Percentiles rank a stretch among this genome's conserved stretches.
These are phyloP conservation scores for Lanius ludovicianus DNA, from an alignment of 2,113 vertebrate genomes.

Conservation along the genomic window DNA sequence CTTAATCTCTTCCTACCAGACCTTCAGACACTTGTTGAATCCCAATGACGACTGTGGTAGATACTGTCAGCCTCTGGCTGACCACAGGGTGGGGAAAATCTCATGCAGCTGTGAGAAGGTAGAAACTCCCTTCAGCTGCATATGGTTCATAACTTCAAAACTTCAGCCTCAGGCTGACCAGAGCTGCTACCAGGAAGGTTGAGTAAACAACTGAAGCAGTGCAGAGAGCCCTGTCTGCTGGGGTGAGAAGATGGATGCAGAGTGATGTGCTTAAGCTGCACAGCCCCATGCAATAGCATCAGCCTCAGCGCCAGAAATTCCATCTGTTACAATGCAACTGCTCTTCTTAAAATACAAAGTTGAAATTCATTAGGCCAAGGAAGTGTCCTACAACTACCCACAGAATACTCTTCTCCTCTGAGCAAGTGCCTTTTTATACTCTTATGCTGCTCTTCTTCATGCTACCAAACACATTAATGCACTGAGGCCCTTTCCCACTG, in stretches of 20 bases:
- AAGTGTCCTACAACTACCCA: neutral
- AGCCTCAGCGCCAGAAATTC: neutral
- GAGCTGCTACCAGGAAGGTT: neutral
- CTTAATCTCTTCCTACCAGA: neutral
- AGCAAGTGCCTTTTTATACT: neutral
- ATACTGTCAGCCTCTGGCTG: neutral
- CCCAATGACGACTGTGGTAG: neutral
- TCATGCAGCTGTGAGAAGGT: neutral
- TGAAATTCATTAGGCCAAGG: neutral
- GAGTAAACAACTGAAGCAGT: neutral
- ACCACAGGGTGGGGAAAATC: neutral
- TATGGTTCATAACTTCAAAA: neutral
- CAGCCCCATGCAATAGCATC: rapidly evolving
- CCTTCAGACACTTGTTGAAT: neutral
- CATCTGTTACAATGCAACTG: neutral
- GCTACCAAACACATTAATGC: rapidly evolving
- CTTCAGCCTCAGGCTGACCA: neutral
- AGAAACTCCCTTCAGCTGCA: neutral
- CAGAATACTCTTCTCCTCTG: neutral
- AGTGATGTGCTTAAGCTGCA: neutral
- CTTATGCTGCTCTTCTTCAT: neutral
- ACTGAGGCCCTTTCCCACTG: neutral
- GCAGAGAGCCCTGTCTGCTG: neutral
- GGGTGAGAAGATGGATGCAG: neutral
- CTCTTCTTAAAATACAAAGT: neutral